phyloP scores from a whole-genome alignment of 92 coral and sea anemone genomes.

The Nematostella vectensis region DNA sequence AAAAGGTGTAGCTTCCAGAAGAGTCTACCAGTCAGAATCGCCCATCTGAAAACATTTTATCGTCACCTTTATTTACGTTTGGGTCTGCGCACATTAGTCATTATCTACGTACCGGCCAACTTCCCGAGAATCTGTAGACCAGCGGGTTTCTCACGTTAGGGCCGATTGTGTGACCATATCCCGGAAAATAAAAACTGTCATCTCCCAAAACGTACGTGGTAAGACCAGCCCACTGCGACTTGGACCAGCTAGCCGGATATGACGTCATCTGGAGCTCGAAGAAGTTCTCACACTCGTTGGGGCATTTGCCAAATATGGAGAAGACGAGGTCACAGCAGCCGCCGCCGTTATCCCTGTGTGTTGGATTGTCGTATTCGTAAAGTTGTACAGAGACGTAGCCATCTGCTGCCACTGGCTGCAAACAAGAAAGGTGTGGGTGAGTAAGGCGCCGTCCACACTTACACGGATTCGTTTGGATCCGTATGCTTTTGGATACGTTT shows the following conservation, averaged over 20 bases:
- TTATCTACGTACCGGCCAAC: slow-evolving; percentile 90
- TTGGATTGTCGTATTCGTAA: slow-evolving; percentile 60
- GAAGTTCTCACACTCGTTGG: slow-evolving; percentile 70
- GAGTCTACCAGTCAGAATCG: too few relatives aligned
- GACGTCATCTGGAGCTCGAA: slow-evolving; percentile 38
- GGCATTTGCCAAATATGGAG: slow-evolving; percentile 40
- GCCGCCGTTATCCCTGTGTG: slow-evolving; percentile 48
- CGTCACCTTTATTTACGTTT: too few relatives aligned
- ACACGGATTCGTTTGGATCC: too few relatives aligned
- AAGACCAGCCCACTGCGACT: slow-evolving; percentile 30
- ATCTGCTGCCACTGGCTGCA: slow-evolving; percentile 41
- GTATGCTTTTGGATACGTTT: too few relatives aligned
- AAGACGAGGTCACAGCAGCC: slow-evolving; percentile 64
- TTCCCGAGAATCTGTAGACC: slow-evolving; percentile 48
- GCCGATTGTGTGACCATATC: slow-evolving; percentile 55
- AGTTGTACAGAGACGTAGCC: slow-evolving; percentile 74
- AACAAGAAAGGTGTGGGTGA: too few relatives aligned
- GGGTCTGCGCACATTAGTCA: too few relatives aligned
- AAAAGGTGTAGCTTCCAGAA: too few relatives aligned
- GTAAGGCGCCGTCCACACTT: too few relatives aligned
- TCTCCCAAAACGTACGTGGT: slow-evolving; percentile 52
- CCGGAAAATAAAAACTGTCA: slow-evolving; percentile 61
- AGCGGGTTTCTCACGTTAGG: slow-evolving; percentile 53
- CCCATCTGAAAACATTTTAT: too few relatives aligned
- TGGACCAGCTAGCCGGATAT: slow-evolving; percentile 45